Evolutionary conservation across 1,140 invertebrate genomes (phyloP), one percentile per base, ranked within the genome.

Genomic region (Drosophila neocordata): DNA sequence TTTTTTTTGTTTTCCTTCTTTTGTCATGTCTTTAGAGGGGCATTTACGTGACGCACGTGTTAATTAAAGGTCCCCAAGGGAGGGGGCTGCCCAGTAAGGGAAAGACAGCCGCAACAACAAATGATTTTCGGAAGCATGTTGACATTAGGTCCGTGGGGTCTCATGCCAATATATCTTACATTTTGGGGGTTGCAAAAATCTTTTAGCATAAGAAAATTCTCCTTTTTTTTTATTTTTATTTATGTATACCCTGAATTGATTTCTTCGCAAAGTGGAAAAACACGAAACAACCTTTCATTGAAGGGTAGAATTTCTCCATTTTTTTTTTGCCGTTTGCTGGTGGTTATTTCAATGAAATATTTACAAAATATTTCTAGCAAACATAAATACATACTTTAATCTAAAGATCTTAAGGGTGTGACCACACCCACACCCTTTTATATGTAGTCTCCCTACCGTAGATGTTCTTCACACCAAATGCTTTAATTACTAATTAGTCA

Each of bases 401-500:
- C 6, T 5, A 31, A 7, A 31, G 27, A 7, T 2, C 0, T 24
- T 0, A 24, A 1, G 27, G 27, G 6, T 31, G 27, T 12, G 24
- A 13, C 20, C 27, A 13, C 27, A 13, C n/a, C 13, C 52, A 15
- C 24, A 34, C 13, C 27, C 0, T n/a, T n/a, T n/a, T n/a, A 31
- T 31, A 31, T 31, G 27, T 31, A 6, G 1, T 55, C 52, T 55
- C n/a, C 22, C 12, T 11, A n/a, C 11, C 13, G 7, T 9, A 9
- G 18, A 8, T 56, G 53, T 18, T 34, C 2, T 56, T 56, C 53
- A 56, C 53, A 56, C 53, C 53, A 56, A 15, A 15, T 15, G n/a
- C 24, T 56, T 56, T 56, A 56, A 56, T 56, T 56, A 56, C 27
- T 56, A 56, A 56, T 56, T 56, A 34, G 53, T 56, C 53, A 56